Conservation (phyloP, 1,140 invertebrate genomes). For the Magallana angulata region DNA sequence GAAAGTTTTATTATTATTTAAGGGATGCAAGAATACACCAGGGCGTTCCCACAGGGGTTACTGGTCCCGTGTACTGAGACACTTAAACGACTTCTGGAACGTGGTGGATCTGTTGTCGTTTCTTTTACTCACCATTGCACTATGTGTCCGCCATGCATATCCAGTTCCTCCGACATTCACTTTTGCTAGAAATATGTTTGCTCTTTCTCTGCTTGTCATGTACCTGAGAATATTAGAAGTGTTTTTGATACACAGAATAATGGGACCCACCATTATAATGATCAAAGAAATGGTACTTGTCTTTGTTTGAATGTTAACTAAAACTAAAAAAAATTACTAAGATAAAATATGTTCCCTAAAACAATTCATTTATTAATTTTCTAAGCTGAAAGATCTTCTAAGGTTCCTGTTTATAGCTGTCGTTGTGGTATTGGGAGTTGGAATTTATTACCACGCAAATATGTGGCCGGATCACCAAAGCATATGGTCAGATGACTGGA, state of each 20-base stretch:
- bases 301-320: no score
- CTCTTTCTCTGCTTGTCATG: conserved; percentile 41
- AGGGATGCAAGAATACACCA: neutral
- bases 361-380: no score
- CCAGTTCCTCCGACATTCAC: neutral
- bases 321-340: no score
- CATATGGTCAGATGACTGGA: conserved; percentile 1
- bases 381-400: neutral
- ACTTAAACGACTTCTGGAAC: conserved; percentile 44
- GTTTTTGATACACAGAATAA: neutral
- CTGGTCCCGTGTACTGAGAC: neutral
- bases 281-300: conserved; percentile 35
- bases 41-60: neutral
- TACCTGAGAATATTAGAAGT: conserved; percentile 41
- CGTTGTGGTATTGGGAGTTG: conserved; percentile 3
- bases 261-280: conserved; percentile 41
- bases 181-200: conserved; percentile 23
- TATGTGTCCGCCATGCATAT: neutral
- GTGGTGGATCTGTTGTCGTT: conserved; percentile 35
- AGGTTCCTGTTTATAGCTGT: neutral
- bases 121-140: neutral
- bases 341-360: no score
- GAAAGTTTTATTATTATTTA: neutral
- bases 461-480: conserved; percentile 38
- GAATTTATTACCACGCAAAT: conserved; percentile 44